These are phyloP conservation scores for Nycticryphes semicollaris DNA, from an alignment of 2,113 vertebrate genomes.

Conservation along the genomic window DNA sequence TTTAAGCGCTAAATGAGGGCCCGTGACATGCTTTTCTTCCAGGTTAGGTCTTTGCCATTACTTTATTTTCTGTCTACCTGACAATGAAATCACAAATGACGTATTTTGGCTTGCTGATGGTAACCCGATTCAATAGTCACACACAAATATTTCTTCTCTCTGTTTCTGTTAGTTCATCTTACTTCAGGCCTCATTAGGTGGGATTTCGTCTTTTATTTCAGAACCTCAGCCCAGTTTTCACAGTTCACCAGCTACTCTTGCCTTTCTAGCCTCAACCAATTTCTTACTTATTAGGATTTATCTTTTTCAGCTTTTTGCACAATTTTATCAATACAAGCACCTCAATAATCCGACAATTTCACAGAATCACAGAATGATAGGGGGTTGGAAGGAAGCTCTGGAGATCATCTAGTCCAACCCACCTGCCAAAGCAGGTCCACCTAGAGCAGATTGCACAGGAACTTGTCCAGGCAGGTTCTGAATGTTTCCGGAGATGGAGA, in stretches of 20 bases:
- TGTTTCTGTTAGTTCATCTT: background rate
- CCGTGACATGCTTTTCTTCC: background rate
- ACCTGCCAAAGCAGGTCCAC: too few species aligned
- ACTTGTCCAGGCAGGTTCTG: too few species aligned
- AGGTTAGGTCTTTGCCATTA: background rate
- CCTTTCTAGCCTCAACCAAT: background rate
- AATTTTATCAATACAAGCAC: background rate
- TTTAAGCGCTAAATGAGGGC: background rate
- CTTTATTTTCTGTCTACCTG: background rate
- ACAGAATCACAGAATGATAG: too few species aligned
- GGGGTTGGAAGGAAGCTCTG: too few species aligned
- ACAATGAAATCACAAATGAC: background rate
- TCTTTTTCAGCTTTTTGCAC: background rate
- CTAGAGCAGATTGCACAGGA: too few species aligned
- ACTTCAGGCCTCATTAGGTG: background rate
- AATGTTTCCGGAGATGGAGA: too few species aligned
- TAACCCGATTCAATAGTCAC: background rate
- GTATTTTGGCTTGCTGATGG: background rate
- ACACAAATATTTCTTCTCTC: background rate
- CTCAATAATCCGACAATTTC: background rate
- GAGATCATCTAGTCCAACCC: too few species aligned
- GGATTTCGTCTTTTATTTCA: background rate
- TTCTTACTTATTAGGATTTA: background rate
- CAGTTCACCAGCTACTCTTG: background rate
- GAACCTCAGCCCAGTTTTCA: background rate